Evolutionary conservation across 1,140 invertebrate species (phyloP).

Genomic region (Heliconius eleuchia): DNA sequence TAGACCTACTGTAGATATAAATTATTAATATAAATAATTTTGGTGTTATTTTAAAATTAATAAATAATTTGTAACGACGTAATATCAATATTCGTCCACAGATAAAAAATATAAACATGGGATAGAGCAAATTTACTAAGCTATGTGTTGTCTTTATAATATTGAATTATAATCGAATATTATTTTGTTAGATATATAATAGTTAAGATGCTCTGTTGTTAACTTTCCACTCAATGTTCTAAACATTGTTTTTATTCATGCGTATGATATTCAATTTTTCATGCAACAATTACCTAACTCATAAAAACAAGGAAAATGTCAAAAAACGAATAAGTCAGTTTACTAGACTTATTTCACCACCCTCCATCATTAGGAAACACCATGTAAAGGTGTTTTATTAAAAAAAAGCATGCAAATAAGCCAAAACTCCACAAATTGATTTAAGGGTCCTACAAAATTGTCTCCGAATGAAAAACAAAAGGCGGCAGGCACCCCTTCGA

Average conservation of each 20-base stretch:
- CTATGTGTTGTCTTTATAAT: too few species aligned
- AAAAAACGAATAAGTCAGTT: not conserved
- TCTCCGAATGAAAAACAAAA: conserved; percentile 11
- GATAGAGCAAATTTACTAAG: not conserved
- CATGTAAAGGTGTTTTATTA: not conserved
- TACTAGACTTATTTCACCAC: not conserved
- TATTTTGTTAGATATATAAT: not conserved
- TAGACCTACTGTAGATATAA: too few species aligned
- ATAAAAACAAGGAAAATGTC: not conserved
- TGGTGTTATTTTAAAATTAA: not conserved
- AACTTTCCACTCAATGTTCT: not conserved
- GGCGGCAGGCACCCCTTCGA: not conserved
- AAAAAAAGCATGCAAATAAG: conserved; percentile 3
- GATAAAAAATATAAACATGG: not conserved
- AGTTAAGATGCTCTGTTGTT: not conserved
- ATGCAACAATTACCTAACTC: conserved; percentile 7
- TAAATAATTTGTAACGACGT: not conserved
- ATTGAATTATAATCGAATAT: too few species aligned
- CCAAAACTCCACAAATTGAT: not conserved
- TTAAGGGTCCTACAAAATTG: conserved; percentile 10
- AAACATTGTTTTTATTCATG: not conserved
- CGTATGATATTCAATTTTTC: not conserved
- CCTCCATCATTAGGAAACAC: conserved; percentile 1
- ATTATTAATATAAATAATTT: not conserved
- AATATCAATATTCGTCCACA: not conserved